Conservation (phyloP, 1,140 invertebrate genomes). For the Tigriopus japonicus region DNA sequence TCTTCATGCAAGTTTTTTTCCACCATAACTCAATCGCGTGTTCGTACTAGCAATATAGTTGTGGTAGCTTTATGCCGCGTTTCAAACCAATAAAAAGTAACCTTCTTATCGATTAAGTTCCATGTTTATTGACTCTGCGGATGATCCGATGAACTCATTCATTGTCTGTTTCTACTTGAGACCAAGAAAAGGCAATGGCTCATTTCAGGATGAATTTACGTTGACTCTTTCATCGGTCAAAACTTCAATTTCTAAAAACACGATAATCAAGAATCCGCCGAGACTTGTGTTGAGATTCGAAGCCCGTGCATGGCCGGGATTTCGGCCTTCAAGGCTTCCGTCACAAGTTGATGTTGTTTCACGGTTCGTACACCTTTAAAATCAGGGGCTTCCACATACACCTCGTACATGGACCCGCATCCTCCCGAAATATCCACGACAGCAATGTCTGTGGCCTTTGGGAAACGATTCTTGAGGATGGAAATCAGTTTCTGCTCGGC, state of each 20-base stretch:
- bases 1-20: too few species aligned
- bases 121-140: neutral
- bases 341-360: constrained; percentile 60
- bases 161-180: neutral
- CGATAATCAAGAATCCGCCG: neutral
- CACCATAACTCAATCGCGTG: too few species aligned
- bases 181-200: neutral
- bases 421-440: constrained; percentile 57
- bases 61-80: too few species aligned
- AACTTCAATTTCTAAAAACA: neutral
- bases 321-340: constrained; percentile 50
- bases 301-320: constrained; percentile 69
- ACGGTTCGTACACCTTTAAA: constrained; percentile 53
- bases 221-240: neutral
- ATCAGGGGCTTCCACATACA: constrained; percentile 48
- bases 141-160: neutral
- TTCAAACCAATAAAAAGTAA: too few species aligned
- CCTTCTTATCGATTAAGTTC: too few species aligned
- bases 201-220: neutral
- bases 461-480: constrained; percentile 28
- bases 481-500: neutral
- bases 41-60: too few species aligned
- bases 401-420: constrained; percentile 73
- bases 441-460: constrained; percentile 41
- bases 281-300: constrained; percentile 41